Evolutionary conservation across 2,797 vertebrate species (phyloP).

Genomic region (Balearica regulorum): DNA sequence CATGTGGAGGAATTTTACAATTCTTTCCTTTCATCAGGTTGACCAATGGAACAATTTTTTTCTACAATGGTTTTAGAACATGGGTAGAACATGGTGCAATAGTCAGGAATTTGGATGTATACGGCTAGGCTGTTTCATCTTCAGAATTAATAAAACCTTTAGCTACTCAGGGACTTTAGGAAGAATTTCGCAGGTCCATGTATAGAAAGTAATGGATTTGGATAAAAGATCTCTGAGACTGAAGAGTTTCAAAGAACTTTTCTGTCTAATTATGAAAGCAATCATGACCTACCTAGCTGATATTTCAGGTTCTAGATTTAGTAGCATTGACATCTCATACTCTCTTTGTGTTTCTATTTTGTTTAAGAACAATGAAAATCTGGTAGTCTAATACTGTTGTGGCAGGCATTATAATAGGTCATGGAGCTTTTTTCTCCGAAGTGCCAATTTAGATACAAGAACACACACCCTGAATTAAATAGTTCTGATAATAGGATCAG

Average conservation of each 20-base stretch:
- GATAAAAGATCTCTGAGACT: neutral
- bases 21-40: neutral
- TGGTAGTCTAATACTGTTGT: neutral
- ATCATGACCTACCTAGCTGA: neutral
- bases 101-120: neutral
- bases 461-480: neutral
- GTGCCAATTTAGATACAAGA: neutral
- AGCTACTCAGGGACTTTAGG: neutral
- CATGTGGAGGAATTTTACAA: neutral
- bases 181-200: neutral
- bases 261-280: neutral
- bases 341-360: neutral
- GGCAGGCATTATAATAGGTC: neutral
- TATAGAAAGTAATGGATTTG: neutral
- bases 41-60: neutral
- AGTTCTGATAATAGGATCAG: neutral
- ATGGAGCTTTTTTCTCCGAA: neutral
- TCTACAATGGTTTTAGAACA: neutral
- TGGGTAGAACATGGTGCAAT: neutral
- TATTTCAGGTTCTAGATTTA: neutral
- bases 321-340: neutral
- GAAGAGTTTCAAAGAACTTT: neutral
- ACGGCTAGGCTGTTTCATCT: neutral
- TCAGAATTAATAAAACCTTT: neutral
- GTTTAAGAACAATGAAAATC: neutral